These are phyloP conservation scores for Eupithecia subumbrata DNA, from an alignment of 2,888 invertebrate genomes.

Conservation along the genomic window DNA sequence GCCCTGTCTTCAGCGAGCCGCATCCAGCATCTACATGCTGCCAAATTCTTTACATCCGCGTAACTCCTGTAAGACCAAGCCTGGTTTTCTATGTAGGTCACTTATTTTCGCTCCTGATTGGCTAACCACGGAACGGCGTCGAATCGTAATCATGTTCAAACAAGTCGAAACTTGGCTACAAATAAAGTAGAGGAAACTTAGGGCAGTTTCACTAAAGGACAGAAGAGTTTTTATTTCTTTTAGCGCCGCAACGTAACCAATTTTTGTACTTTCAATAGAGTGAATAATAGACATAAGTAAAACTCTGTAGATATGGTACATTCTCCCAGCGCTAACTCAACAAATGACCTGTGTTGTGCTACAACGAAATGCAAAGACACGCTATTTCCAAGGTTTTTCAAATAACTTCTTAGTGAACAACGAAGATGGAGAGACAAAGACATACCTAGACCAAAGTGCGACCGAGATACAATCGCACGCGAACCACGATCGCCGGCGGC, in stretches of 20 bases:
- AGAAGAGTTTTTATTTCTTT: neutral
- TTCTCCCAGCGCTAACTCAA: too few species aligned
- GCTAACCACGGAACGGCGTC: constrained; percentile 44
- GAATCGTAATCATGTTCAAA: constrained; percentile 46
- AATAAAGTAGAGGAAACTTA: constrained; percentile 1
- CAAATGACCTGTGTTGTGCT: too few species aligned
- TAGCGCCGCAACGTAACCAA: neutral
- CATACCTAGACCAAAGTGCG: too few species aligned
- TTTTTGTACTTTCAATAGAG: neutral
- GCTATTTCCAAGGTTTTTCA: too few species aligned
- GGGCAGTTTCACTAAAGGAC: constrained; percentile 15
- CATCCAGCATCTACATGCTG: neutral
- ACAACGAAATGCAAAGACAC: too few species aligned
- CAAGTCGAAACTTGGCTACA: constrained; percentile 42
- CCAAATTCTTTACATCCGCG: constrained; percentile 24
- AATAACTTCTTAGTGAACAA: too few species aligned
- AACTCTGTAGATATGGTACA: too few species aligned
- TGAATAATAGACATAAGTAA: neutral
- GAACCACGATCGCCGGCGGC: too few species aligned
- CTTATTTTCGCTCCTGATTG: constrained; percentile 46
- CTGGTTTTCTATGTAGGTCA: constrained; percentile 44
- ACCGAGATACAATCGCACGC: too few species aligned
- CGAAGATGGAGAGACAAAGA: too few species aligned
- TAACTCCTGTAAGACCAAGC: constrained; percentile 33
- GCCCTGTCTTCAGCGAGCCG: neutral